Evolutionary conservation across 2,888 invertebrate species (phyloP), one percentile per base, ranked within the genome.

Genomic region (Netelia inedita): DNA sequence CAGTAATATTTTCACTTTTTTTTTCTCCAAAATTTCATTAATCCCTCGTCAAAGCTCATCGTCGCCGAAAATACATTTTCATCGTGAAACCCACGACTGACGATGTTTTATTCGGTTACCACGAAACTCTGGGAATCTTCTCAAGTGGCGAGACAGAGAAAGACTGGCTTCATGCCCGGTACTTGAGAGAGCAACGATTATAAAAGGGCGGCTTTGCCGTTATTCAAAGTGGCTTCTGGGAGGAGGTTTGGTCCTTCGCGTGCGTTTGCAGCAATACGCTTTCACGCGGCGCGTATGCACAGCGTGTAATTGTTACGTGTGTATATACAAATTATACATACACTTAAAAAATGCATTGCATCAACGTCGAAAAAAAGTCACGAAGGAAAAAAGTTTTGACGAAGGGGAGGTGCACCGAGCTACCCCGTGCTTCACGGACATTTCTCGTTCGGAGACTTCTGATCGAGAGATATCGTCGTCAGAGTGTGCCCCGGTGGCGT

Each of bases 391-490:
- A 76, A 55, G 21, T n/a, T 11, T 16, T 65, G 68, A 71, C 81
- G 71, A 83, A 74, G 69, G 69, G 57, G 71, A 74, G 46, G 79
- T 65, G 83, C 65, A 75, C 79, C 65, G 55, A 79, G 68, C 59
- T 53, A 65, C 53, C 43, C 53, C 66, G 75, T 50, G 41, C 63
- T 55, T 65, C 83, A 50, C 76, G 73, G 69, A 82, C 79, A 82
- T 78, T 85, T 79, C 63, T 66, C 66, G 76, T 76, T 57, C 82
- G 68, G 41, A 66, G 82, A 84, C 80, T 83, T 68, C 68, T 73
- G 84, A 87, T 87, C 83, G 73, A 83, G 76, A 81, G 84, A 85
- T 85, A 87, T 82, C 79, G 57, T 57, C 69, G 79, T 43, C 68
- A 78, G 68, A 69, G 69, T 78, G 79, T 50, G 73, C 43, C 76